Evolutionary conservation across 2,113 vertebrate genomes (phyloP), one percentile per base, ranked within the genome.

Genomic region (Nothoprocta pentlandii): DNA sequence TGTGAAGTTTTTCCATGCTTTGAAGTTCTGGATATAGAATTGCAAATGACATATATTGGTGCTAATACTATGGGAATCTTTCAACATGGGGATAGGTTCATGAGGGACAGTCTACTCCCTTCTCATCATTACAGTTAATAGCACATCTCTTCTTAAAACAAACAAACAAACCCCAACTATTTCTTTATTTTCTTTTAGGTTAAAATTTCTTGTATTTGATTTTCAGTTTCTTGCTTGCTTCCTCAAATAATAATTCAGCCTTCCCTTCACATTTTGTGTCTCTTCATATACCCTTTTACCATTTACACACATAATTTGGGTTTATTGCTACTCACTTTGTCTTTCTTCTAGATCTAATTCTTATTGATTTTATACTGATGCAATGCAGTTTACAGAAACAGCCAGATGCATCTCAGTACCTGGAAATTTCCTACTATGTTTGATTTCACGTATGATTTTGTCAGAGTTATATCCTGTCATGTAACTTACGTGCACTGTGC

Each of bases 121-220:
- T 83, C 61, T 30, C 16, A 15, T 66, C 62, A n/a, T 9, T 44
- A 13, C 15, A 16, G 10, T 73, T 80, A 28, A 30, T 12, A n/a
- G 36, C 4, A 78, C 28, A 44, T 6, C 3, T 2, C 22, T 47
- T 5, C n/a, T 80, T 73, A 25, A n/a, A 2, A 19, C 83, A 49
- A 54, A 12, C 0, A 26, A 53, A 56, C 14, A 32, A 32, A 32
- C 9, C 15, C 9, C 22, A n/a, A 23, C 2, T 20, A 3, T 4
- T 8, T 39, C 36, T 10, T 49, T 32, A 47, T 5, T 23, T 32
- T 22, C 41, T 34, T 34, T 46, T 15, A 59, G 32, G 20, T 56
- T 42, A 49, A 78, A 28, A 6, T 63, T 51, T 19, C 14, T 63
- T 47, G 44, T 47, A 56, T 41, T 39, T 44, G 14, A 6, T 63